Evolutionary conservation across 2,888 invertebrate genomes (phyloP), one percentile per base, ranked within the genome.

Genomic region (Drosophila demipolita): DNA sequence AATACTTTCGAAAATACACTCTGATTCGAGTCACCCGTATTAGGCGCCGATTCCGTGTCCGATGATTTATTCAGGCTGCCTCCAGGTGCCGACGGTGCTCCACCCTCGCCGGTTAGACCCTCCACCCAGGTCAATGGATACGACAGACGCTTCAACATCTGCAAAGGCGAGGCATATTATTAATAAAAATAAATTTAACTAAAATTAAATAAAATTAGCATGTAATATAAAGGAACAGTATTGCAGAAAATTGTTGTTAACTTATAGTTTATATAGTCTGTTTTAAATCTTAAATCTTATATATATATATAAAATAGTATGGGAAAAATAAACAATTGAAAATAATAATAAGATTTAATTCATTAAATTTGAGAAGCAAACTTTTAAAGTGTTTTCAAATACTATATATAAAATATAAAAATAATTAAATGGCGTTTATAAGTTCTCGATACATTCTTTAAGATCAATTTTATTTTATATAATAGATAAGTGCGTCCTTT

Each of bases 111-210:
- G 0, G 97, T 96, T 49, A 97, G 94, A 2, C 97, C 97, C 92
- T 98, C 98, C 94, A 98, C 97, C 97, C 98, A 98, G 3, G 97
- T 96, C 62, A 98, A 93, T 20, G 98, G 98, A 94, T 98, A 97
- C 1, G 98, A 98, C 72, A 98, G 95, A 87, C 98, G 95, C 94
- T 98, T 98, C 87, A 98, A 94, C 97, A 98, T 97, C 97, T 98
- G 91, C n/a, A 93, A 93, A 63, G 53, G 53, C 73, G 63, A n/a
- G 20, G 52, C 23, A 11, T 70, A 38, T 26, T 1, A 48, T 23
- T 4, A 17, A 15, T 15, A 35, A 17, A 15, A 8, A 23, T n/a
- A 7, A 26, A 32, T 33, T 49, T 1, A 36, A 23, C 17, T 35
- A 2, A 0, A 11, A 17, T 23, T 17, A 1, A 8, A 40, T 5